phyloP scores from a whole-genome alignment of 2,113 vertebrate genomes.

The Crotalus horridus region DNA sequence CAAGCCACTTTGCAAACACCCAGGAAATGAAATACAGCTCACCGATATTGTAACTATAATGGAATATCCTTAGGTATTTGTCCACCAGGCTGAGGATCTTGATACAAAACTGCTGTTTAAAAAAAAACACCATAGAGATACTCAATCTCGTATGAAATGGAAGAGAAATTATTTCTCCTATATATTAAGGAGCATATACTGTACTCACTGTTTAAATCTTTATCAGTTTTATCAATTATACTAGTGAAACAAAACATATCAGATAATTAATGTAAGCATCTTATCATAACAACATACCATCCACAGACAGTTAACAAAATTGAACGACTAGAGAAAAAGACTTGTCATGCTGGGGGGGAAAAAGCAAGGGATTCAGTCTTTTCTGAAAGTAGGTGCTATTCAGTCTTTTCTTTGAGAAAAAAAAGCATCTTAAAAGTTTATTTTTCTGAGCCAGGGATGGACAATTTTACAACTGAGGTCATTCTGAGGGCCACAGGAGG shows the following conservation, averaged over 20 bases:
- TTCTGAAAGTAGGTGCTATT: not conserved
- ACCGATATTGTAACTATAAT: accelerated
- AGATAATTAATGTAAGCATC: constrained; percentile 1
- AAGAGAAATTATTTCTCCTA: not conserved
- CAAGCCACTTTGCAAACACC: not conserved
- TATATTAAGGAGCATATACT: constrained; percentile 11
- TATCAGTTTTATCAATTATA: accelerated
- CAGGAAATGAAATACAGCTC: not conserved
- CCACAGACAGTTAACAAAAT: not conserved
- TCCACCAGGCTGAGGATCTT: constrained; percentile 16
- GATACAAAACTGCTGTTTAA: not conserved
- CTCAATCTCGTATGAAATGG: not conserved
- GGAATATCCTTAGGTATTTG: not conserved
- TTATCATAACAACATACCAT: constrained; percentile 18
- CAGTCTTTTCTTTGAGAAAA: not conserved
- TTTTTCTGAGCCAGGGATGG: not conserved
- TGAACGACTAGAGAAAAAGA: not conserved
- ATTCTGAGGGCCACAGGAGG: not conserved
- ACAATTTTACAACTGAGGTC: not conserved
- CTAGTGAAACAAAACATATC: not conserved
- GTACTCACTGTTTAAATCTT: not conserved
- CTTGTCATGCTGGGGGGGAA: constrained; percentile 3
- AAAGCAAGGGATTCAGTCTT: not conserved
- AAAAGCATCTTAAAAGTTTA: not conserved
- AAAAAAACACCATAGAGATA: not conserved